Evolutionary conservation across 1,140 invertebrate genomes (phyloP).

Genomic region (Zeugodacus cucurbitae): DNA sequence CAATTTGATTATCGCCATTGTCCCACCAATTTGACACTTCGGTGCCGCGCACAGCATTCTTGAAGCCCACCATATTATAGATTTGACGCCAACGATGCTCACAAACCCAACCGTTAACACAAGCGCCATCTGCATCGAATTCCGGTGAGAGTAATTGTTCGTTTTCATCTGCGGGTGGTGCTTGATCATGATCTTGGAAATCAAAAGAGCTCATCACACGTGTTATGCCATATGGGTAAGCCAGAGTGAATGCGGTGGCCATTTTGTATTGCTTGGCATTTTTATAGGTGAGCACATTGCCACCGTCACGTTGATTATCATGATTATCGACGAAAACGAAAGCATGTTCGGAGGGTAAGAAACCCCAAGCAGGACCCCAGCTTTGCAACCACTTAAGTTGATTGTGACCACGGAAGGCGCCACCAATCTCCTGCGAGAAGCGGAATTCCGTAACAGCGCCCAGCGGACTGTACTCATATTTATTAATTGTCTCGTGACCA

Average conservation of each 20-base stretch:
- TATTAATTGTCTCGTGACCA: slow-evolving; percentile 67
- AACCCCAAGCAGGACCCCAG: slow-evolving; percentile 69
- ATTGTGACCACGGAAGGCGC: slow-evolving; percentile 70
- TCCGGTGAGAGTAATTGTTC: slow-evolving; percentile 67
- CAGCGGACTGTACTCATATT: slow-evolving; percentile 72
- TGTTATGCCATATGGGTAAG: slow-evolving; percentile 79
- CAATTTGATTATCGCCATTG: slow-evolving; percentile 81
- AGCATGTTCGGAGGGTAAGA: slow-evolving; percentile 67
- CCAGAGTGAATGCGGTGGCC: slow-evolving; percentile 82
- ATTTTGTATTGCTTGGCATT: slow-evolving; percentile 76
- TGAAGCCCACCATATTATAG: slow-evolving; percentile 85
- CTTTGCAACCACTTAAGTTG: slow-evolving; percentile 69
- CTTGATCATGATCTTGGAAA: slow-evolving; percentile 69
- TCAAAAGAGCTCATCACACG: slow-evolving; percentile 81
- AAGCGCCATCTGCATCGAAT: slow-evolving; percentile 68
- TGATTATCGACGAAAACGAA: slow-evolving; percentile 75
- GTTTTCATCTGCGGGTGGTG: slow-evolving; percentile 60
- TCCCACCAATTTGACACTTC: slow-evolving; percentile 76
- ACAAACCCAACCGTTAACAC: slow-evolving; percentile 82
- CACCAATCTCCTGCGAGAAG: slow-evolving; percentile 70
- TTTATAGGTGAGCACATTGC: slow-evolving; percentile 73
- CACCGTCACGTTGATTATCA: slow-evolving; percentile 74
- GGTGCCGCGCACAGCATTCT: slow-evolving; percentile 73
- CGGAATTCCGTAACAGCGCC: slow-evolving; percentile 83
- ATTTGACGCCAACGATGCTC: slow-evolving; percentile 92